Conservation (phyloP, 1,140 invertebrate genomes). For the Laodelphax striatellus region DNA sequence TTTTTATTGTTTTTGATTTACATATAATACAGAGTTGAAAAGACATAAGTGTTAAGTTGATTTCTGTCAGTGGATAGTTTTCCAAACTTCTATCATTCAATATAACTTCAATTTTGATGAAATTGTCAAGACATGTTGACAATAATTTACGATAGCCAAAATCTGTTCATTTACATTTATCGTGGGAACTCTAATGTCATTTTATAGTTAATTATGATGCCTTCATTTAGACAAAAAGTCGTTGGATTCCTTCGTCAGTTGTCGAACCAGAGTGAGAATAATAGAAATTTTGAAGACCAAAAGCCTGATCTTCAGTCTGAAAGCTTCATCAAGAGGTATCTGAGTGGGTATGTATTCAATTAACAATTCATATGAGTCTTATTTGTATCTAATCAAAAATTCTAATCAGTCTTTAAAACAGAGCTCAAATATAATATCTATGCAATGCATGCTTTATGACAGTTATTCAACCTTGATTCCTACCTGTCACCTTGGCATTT, state of each 20-base stretch:
- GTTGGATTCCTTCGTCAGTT: conserved; percentile 61
- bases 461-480: not conserved
- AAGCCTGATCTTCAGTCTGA: conserved; percentile 41
- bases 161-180: not conserved
- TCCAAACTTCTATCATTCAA: not conserved
- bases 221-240: conserved; percentile 58
- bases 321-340: conserved; percentile 59
- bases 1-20: not conserved
- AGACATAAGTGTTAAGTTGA: not conserved
- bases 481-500: no score
- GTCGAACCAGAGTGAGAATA: conserved; percentile 39
- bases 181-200: not conserved
- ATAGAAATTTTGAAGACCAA: conserved; percentile 34
- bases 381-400: no score
- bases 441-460: conserved; percentile 1
- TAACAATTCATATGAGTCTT: conserved; percentile 2
- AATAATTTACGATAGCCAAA: not conserved
- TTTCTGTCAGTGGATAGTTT: no score
- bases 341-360: conserved; percentile 48
- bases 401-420: no score
- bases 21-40: not conserved
- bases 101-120: not conserved
- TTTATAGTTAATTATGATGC: conserved; percentile 37
- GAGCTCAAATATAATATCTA: no score
- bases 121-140: not conserved